Conservation (phyloP, 1,140 invertebrate genomes). For the Scaptomyza pallida region DNA sequence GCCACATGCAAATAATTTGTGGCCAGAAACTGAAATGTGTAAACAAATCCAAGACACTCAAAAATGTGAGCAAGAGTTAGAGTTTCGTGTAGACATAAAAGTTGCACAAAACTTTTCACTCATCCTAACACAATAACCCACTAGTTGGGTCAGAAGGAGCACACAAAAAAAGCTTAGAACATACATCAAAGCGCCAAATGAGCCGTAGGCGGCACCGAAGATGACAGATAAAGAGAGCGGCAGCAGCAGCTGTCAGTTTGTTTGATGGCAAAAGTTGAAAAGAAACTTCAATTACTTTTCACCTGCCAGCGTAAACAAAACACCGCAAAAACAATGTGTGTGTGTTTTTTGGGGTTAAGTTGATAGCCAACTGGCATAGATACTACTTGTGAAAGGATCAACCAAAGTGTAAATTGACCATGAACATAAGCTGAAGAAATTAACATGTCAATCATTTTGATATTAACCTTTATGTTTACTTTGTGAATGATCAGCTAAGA, state of each 20-base stretch:
- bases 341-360: neutral
- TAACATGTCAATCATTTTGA: neutral
- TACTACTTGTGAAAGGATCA: slow-evolving; percentile 1
- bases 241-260: slow-evolving; percentile 61
- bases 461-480: neutral
- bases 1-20: slow-evolving; percentile 73
- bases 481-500: neutral
- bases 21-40: slow-evolving; percentile 61
- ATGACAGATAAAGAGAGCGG: slow-evolving; percentile 43
- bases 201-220: slow-evolving; percentile 39
- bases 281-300: slow-evolving; percentile 76
- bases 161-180: slow-evolving; percentile 59
- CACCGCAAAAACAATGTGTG: slow-evolving; percentile 14
- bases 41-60: slow-evolving; percentile 48
- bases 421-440: neutral
- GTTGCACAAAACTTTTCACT: slow-evolving; percentile 50
- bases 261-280: slow-evolving; percentile 71
- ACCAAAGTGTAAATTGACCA: slow-evolving; percentile 3
- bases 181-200: slow-evolving; percentile 72
- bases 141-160: neutral
- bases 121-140: slow-evolving; percentile 17
- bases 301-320: slow-evolving; percentile 52
- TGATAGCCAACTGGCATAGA: slow-evolving; percentile 6
- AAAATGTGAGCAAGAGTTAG: slow-evolving; percentile 43
- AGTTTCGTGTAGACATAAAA: neutral